phyloP scores from a whole-genome alignment of 2,888 invertebrate species.

The Synanthedon myopaeformis region DNA sequence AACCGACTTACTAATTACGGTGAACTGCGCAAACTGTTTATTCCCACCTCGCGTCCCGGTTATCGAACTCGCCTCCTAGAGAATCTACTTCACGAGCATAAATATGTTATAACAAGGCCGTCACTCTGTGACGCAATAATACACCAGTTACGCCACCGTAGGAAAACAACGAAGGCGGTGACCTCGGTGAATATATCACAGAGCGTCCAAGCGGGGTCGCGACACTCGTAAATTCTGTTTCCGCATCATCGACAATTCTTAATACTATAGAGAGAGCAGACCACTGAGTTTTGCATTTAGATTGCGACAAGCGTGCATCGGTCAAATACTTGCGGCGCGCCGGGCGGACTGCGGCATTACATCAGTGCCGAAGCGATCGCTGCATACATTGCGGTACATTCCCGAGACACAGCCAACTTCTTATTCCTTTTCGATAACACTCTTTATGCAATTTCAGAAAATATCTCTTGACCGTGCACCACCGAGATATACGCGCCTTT shows the following conservation, averaged over 20 bases:
- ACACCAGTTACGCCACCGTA: conserved; percentile 12
- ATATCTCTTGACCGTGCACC: conserved; percentile 32
- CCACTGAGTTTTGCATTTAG: conserved; percentile 32
- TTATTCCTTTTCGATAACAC: conserved; percentile 29
- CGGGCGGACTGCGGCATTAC: conserved; percentile 34
- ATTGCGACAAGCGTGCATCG: conserved; percentile 26
- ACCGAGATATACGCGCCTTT: conserved; percentile 28
- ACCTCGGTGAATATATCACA: conserved; percentile 46
- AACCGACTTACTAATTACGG: conserved; percentile 45
- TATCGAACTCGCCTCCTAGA: conserved; percentile 39
- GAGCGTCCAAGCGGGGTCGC: conserved; percentile 25
- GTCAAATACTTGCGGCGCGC: conserved; percentile 27
- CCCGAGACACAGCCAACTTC: conserved; percentile 29
- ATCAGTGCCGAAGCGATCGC: conserved; percentile 22
- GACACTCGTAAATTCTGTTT: conserved; percentile 48
- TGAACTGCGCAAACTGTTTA: conserved; percentile 32
- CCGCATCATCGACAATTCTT: conserved; percentile 44
- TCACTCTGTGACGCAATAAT: conserved; percentile 41
- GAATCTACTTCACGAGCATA: conserved; percentile 10
- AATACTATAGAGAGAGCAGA: conserved; percentile 16
- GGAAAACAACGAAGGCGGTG: conserved; percentile 22
- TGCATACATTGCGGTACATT: conserved; percentile 29
- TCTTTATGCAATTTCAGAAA: conserved; percentile 28
- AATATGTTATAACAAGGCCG: conserved; percentile 44
- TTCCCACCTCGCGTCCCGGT: conserved; percentile 48